These are phyloP conservation scores for Gnatocerus cornutus DNA, from an alignment of 2,888 invertebrate genomes.

Conservation along the genomic window DNA sequence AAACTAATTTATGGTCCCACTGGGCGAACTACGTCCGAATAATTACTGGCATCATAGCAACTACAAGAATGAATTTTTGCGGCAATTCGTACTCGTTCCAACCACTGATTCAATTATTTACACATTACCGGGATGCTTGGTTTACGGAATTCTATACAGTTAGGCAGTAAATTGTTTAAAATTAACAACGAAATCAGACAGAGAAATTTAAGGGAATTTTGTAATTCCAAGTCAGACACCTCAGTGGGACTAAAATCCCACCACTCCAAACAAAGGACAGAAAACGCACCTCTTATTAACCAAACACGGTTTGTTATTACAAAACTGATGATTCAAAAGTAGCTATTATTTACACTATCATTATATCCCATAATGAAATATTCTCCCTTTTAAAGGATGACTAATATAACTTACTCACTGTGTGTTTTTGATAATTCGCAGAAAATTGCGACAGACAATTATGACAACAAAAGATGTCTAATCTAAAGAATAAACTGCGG, in stretches of 20 bases:
- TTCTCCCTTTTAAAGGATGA: not conserved
- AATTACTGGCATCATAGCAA: too few species aligned
- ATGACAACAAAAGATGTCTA: not conserved
- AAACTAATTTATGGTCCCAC: too few species aligned
- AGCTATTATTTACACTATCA: not conserved
- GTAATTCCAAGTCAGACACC: constrained; percentile 6
- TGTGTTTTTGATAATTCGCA: not conserved
- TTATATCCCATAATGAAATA: not conserved
- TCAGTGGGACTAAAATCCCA: constrained; percentile 3
- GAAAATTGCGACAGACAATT: not conserved
- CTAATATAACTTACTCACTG: not conserved
- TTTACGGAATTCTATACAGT: constrained; percentile 2
- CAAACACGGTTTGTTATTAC: not conserved
- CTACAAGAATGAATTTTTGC: not conserved
- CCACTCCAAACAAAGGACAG: constrained; percentile 1
- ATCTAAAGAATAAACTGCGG: not conserved
- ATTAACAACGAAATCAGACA: constrained; percentile 12
- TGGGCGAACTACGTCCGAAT: too few species aligned
- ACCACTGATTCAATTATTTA: constrained; percentile 13
- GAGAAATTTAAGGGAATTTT: constrained; percentile 12
- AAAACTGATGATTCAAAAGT: constrained; percentile 5
- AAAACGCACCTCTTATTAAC: not conserved
- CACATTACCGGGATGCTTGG: constrained; percentile 13
- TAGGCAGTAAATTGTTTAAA: not conserved
- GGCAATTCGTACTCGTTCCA: not conserved